phyloP scores from a whole-genome alignment of 2,888 invertebrate genomes.

The Eupelmus urozonus region DNA sequence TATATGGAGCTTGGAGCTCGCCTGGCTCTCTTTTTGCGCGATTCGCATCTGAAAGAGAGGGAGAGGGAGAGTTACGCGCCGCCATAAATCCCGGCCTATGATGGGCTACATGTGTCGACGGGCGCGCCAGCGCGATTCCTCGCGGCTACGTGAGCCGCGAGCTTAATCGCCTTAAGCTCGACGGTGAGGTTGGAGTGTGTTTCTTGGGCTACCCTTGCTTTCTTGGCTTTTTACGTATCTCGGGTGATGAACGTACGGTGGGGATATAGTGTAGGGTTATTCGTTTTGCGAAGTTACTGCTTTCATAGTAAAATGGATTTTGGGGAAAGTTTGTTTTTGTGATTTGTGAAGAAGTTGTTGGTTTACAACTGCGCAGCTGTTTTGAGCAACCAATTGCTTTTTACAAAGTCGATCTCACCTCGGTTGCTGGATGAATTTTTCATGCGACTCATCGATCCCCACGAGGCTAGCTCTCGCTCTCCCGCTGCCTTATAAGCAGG shows the following conservation, averaged over 20 bases:
- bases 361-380: neutral
- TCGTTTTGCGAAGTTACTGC: no score
- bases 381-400: slow-evolving; percentile 37
- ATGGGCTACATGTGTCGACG: slow-evolving; percentile 77
- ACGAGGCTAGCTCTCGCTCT: no score
- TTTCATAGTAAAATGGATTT: no score
- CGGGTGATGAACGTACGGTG: no score
- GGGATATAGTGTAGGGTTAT: no score
- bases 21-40: slow-evolving; percentile 40
- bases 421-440: slow-evolving; percentile 32
- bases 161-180: no score
- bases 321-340: no score
- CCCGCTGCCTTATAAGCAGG: slow-evolving; percentile 37
- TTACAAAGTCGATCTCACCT: slow-evolving; percentile 40
- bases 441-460: slow-evolving; percentile 25
- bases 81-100: slow-evolving; percentile 75
- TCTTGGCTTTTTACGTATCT: no score
- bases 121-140: slow-evolving; percentile 75
- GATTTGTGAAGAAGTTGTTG: no score
- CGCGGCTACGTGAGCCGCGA: slow-evolving; percentile 75
- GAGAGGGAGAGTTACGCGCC: slow-evolving; percentile 14
- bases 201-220: no score
- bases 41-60: slow-evolving; percentile 11
- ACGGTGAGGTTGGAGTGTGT: no score
- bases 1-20: slow-evolving; percentile 50